Conservation (phyloP, 2,113 vertebrate species). For the Athene cunicularia region DNA sequence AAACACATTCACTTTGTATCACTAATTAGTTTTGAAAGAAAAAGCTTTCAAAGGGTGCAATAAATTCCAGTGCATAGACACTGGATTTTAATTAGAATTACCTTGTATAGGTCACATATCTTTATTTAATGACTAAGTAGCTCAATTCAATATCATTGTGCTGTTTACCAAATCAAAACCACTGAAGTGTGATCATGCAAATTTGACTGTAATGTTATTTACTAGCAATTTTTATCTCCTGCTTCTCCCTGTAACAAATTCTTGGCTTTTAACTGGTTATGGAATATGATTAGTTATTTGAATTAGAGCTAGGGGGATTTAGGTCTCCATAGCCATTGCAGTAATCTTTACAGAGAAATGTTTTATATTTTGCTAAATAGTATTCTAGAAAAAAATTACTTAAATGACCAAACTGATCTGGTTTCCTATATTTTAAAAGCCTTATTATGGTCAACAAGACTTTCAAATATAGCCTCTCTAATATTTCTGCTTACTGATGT, state of each 20-base stretch:
- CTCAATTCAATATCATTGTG: not conserved
- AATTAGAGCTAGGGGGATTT: not conserved
- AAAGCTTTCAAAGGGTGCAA: not conserved
- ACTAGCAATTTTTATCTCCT: not conserved
- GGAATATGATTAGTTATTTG: not conserved
- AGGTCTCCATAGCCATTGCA: not conserved
- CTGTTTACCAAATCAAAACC: not conserved
- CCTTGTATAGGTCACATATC: not conserved
- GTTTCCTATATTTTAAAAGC: not conserved
- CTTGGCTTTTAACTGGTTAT: not conserved
- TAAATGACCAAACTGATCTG: not conserved
- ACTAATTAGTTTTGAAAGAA: not conserved
- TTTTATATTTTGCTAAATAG: not conserved
- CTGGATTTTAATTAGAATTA: conserved; percentile 7
- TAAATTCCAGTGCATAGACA: not conserved
- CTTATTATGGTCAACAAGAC: not conserved
- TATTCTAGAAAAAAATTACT: not conserved
- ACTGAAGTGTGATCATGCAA: not conserved
- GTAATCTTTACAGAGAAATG: not conserved
- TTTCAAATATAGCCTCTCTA: not conserved
- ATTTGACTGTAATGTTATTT: not conserved
- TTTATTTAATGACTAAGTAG: not conserved
- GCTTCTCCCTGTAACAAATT: not conserved
- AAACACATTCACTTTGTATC: not conserved
- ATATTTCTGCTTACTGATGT: not conserved